Evolutionary conservation across 1,140 invertebrate species (phyloP), one percentile per base, ranked within the genome.

Genomic region (Eciton burchellii): DNA sequence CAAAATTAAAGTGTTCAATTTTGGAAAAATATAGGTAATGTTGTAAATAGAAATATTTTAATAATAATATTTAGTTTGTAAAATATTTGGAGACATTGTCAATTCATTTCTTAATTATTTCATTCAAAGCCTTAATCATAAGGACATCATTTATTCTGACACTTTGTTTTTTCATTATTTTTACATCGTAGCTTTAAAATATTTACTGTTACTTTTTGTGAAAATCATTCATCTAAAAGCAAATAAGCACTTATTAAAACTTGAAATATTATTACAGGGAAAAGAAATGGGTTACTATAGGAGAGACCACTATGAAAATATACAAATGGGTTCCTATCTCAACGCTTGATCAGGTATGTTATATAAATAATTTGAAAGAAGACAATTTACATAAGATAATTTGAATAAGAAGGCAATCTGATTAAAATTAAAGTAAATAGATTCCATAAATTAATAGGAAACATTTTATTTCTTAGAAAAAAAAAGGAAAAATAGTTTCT

Each of bases 251-350:
- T 0, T 47, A 35, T 19, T 26, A n/a, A 12, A 47, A 63, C 21
- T 35, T 3, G 49, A 14, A 52, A 56, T 66, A 1, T 81, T 81
- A 88, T 94, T 94, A 56, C 83, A 99, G 98, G 98, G 98, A 99
- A 93, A 99, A 99, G 93, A 99, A 99, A 95, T 99, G 98, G 98
- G 98, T 99, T 0, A 99, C 98, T 1, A 98, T 99, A 92, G 98
- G 98, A 68, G 98, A 99, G 93, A 99, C 98, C 0, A 98, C 98
- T 16, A 99, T 99, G 98, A 99, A 98, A 95, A 99, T 99, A 90
- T 99, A 97, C 92, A 99, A 99, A 95, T 99, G 98, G 98, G 98
- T 99, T 57, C 98, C 98, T 66, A 97, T 98, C 92, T 96, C 96
- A 3, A 96, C 95, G 8, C 95, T 95, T 77, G 97, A 97, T 89